Evolutionary conservation across 2,113 vertebrate genomes (phyloP), one percentile per base, ranked within the genome.

Genomic region (Etheostoma cragini): DNA sequence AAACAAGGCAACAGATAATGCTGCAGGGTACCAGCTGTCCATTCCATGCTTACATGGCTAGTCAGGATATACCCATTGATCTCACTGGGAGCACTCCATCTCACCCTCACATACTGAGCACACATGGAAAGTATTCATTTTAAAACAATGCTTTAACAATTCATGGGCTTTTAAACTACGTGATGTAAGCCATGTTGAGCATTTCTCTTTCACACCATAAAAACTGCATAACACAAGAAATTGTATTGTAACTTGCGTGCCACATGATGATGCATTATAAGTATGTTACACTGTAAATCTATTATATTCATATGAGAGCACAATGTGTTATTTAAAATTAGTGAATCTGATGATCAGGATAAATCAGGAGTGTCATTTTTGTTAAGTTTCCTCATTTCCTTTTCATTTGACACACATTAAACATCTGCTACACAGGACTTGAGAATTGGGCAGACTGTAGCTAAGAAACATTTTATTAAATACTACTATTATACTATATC

Each of bases 1-100:
- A 88, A 91, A 84, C 66, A 61, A 57, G 49, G 86, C 86, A 80
- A 89, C 87, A 72, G 80, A 92, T 91, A 91, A 77, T 64, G 87
- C 93, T 92, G 84, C 86, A 81, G 90, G 91, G 86, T 83, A 71
- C 35, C 62, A 57, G 78, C 84, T 72, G 26, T 80, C 78, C 57
- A 21, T 77, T 83, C 63, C 24, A 38, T 17, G 60, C 80, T 63
- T 67, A 81, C 69, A 38, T 21, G 70, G n/a, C 53, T 78, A 82
- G 63, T 58, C 78, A 80, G 88, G 76, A 78, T 87, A 56, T 49
- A 78, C 69, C 72, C 1, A 89, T 92, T 84, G 91, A 92, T 91
- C 81, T 53, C 13, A 75, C 76, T 73, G 22, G 22, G 71, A 88
- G 66, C 49, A 4, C 77, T 82, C 67, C 69, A n/a, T 72, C 78